Percentiles rank a stretch among this genome's conserved stretches.
Conservation (phyloP, 2,113 vertebrate species). For the Gymnobelideus leadbeateri region DNA sequence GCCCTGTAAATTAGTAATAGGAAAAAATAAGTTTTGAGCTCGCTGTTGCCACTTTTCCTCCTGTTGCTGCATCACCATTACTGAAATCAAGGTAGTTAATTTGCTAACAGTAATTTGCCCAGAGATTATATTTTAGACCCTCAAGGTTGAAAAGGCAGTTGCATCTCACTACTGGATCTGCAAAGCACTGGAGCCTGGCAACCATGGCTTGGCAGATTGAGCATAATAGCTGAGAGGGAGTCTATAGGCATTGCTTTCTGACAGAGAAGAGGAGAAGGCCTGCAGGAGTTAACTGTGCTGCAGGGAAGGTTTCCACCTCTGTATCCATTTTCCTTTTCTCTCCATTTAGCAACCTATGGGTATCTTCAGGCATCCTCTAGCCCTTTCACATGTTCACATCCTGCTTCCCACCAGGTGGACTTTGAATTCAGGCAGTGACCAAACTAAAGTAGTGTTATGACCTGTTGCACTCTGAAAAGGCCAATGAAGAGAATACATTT, state of each 20-base stretch:
- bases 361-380: background rate
- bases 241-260: background rate
- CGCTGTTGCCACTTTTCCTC: background rate
- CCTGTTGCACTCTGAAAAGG: background rate
- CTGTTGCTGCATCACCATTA: background rate
- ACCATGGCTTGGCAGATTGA: background rate
- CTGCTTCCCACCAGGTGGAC: background rate
- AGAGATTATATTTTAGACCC: background rate
- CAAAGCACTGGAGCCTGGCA: background rate
- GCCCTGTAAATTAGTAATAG: background rate
- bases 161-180: background rate
- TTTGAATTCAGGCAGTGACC: background rate
- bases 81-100: background rate
- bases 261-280: background rate
- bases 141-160: background rate
- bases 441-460: background rate
- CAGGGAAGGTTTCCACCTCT: background rate
- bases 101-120: background rate
- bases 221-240: background rate
- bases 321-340: background rate
- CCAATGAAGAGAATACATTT: background rate
- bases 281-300: background rate
- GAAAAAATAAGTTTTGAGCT: background rate
- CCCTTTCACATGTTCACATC: background rate
- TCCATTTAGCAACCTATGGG: background rate